Base-by-base conservation (phyloP, 1,140 invertebrate species). In the Ceratina australensis region DNA sequence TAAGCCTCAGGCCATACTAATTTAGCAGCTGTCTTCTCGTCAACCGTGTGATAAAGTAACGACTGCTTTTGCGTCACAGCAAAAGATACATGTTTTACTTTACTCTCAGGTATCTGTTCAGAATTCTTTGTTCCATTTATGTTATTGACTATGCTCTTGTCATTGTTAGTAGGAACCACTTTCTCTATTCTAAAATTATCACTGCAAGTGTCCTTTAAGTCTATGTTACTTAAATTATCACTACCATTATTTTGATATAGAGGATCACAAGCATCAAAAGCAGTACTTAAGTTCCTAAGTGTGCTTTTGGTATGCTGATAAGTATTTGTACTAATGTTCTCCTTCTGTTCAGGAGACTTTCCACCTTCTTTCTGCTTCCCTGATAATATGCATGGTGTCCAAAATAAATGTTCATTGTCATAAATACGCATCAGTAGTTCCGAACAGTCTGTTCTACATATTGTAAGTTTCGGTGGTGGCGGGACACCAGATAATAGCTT, bases 391-490 rank as follows among this genome's bases (percentile, higher is more conserved):
- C 90, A 73, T 78, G n/a, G 33, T 24, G 90, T 80, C 92, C 92
- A 90, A 86, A 92, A 88, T 63, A 88, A 91, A 22, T 87, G 71
- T n/a, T 84, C 80, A 81, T 93, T 93, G 61, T 91, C 77, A n/a
- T 88, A 85, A 79, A 93, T 93, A 50, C 86, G 82, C 47, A 68
- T 71, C 1, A 95, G 87, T 87, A 95, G 95, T 84, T 95, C 94
- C n/a, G 87, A 89, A 15, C 93, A 94, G 86, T 94, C 94, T 63
- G 92, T 93, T 66, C 94, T 93, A 56, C 94, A 90, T 33, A 93
- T 94, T 10, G 95, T 95, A 10, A 95, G 92, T 63, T 93, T 95
- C 13, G 95, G 95, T 47, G 95, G 95, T 47, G 95, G 95, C 47
- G 94, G 90, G 0, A 96, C 92, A 4, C 95, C 95, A 76, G 92